Percentiles rank a stretch among this genome's conserved stretches.
Evolutionary conservation across 92 coral and sea anemone genomes (phyloP).

Genomic region (Pocillopora grandis): DNA sequence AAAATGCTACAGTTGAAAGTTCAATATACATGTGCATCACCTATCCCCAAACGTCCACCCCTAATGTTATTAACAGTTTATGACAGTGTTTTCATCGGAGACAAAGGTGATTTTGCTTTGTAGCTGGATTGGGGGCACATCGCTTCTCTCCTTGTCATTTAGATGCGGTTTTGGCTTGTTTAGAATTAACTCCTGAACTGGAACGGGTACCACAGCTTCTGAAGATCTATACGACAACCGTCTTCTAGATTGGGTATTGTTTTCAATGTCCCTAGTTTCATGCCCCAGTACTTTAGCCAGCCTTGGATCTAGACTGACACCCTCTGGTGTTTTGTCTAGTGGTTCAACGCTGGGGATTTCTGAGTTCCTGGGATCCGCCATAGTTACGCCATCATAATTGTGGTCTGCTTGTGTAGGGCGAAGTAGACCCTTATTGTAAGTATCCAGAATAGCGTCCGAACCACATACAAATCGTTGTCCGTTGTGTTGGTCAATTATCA

Average conservation of each 20-base stretch:
- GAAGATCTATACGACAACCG: not conserved
- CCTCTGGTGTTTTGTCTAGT: too few species aligned
- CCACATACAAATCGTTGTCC: slow-evolving; percentile 19
- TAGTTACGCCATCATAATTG: not conserved
- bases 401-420: too few species aligned
- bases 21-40: too few species aligned
- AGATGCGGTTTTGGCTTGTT: not conserved
- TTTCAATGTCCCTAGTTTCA: too few species aligned
- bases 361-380: not conserved
- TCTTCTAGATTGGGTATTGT: slow-evolving; percentile 10
- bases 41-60: too few species aligned
- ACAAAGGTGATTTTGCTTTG: slow-evolving; percentile 3
- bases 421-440: slow-evolving; percentile 10
- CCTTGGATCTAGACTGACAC: too few species aligned
- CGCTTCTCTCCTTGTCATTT: not conserved
- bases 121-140: slow-evolving; percentile 3
- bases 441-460: slow-evolving; percentile 8
- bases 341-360: too few species aligned
- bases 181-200: not conserved
- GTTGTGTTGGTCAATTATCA: too few species aligned
- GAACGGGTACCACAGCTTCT: too few species aligned
- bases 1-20: too few species aligned
- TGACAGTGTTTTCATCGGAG: slow-evolving; percentile 4
- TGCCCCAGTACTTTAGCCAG: too few species aligned
- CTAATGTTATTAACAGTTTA: too few species aligned